phyloP scores from a whole-genome alignment of 1,140 invertebrate genomes.

The Myzus persicae region DNA sequence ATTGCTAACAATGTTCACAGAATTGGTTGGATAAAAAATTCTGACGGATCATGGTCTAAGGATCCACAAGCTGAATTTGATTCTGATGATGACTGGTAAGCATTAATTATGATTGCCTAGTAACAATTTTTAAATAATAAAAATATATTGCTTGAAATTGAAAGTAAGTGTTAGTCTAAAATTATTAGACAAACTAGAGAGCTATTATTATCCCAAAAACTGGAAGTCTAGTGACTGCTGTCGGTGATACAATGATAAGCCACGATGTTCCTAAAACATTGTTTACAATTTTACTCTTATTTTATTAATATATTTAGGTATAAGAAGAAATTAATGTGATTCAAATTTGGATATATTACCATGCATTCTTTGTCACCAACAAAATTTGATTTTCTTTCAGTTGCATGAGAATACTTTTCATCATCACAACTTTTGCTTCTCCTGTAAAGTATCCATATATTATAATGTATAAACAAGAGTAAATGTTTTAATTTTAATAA shows the following conservation, averaged over 20 bases:
- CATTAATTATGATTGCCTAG: slow-evolving; percentile 3
- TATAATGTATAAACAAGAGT: not conserved
- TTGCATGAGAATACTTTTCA: slow-evolving; percentile 51
- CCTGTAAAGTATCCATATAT: slow-evolving; percentile 22
- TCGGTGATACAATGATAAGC: slow-evolving; percentile 46
- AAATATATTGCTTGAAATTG: slow-evolving; percentile 35
- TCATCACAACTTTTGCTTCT: slow-evolving; percentile 54
- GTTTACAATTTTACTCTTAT: not conserved
- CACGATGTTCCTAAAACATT: slow-evolving; percentile 48
- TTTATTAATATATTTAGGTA: not conserved
- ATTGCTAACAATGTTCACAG: slow-evolving; percentile 55
- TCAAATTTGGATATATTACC: not conserved
- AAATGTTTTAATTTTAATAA: not conserved
- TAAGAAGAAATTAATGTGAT: not conserved
- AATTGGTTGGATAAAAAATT: slow-evolving; percentile 62
- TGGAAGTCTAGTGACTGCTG: slow-evolving; percentile 53
- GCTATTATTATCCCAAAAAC: slow-evolving; percentile 46
- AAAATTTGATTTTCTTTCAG: slow-evolving; percentile 55
- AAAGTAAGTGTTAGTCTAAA: slow-evolving; percentile 36
- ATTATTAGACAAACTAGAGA: not conserved
- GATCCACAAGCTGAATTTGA: slow-evolving; percentile 62
- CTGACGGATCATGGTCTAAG: slow-evolving; percentile 61
- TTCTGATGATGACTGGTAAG: slow-evolving; percentile 60
- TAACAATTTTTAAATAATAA: slow-evolving; percentile 13
- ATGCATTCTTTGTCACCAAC: slow-evolving; percentile 33